Conservation (phyloP, 30 jellyfish, hydroid and myxozoan genomes). For the Rhopilema esculentum region DNA sequence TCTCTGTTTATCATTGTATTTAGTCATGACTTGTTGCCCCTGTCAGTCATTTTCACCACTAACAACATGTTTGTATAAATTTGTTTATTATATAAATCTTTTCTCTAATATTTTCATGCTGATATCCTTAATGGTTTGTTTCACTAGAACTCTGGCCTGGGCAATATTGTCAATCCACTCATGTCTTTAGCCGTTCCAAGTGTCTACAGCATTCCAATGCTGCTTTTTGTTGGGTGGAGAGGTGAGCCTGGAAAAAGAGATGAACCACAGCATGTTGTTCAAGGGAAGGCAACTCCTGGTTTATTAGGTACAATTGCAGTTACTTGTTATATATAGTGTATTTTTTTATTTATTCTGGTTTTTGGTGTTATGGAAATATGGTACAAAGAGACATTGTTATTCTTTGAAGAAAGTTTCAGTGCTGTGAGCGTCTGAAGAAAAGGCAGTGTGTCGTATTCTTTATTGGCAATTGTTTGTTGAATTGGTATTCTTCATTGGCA, state of each 20-base stretch:
- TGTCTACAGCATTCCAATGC: slow-evolving; percentile 99
- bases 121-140: background rate
- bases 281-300: slow-evolving; percentile 99
- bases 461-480: too few relatives aligned
- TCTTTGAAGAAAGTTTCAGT: too few relatives aligned
- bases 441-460: too few relatives aligned
- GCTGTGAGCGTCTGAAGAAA: too few relatives aligned
- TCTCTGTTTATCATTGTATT: too few relatives aligned
- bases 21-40: too few relatives aligned
- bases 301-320: slow-evolving; percentile 72
- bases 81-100: too few relatives aligned
- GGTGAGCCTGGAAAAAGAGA: slow-evolving; percentile 99
- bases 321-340: background rate
- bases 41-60: too few relatives aligned
- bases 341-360: too few relatives aligned
- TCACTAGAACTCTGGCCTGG: slow-evolving; percentile 96
- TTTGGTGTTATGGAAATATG: background rate
- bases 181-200: slow-evolving; percentile 99
- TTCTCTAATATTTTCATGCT: background rate
- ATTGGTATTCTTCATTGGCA: too few relatives aligned
- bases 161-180: slow-evolving; percentile 96
- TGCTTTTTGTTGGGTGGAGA: slow-evolving; percentile 98
- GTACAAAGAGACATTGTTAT: background rate
- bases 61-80: too few relatives aligned
- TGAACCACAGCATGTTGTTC: slow-evolving; percentile 99